Percentiles rank a stretch among this genome's conserved stretches.
Conservation (phyloP, 2,113 vertebrate genomes). For the Chionomys nivalis region DNA sequence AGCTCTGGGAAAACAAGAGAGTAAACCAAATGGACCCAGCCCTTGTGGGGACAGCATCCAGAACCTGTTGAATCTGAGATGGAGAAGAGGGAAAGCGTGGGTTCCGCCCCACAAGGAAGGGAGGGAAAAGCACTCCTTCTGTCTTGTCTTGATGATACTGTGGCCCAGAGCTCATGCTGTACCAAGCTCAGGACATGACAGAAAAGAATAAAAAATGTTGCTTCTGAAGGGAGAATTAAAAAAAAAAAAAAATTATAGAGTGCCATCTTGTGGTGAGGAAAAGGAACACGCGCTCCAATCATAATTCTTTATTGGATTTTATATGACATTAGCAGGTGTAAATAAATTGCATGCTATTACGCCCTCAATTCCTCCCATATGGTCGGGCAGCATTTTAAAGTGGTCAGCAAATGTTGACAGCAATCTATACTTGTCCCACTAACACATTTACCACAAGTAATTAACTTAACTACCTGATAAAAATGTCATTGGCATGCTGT, state of each 20-base stretch:
- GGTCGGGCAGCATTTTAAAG: constrained; percentile 64
- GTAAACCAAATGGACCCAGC: too few species aligned
- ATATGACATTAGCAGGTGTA: neutral
- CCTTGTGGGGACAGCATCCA: neutral
- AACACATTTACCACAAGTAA: constrained; percentile 78
- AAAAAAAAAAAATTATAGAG: constrained; percentile 72
- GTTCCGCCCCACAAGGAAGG: neutral
- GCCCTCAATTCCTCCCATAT: neutral
- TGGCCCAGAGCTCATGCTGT: too few species aligned
- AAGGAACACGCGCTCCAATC: neutral
- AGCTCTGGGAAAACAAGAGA: neutral
- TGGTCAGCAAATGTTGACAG: constrained; percentile 70
- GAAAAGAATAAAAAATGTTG: too few species aligned
- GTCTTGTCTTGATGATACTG: fast-evolving
- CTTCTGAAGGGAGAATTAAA: constrained; percentile 1
- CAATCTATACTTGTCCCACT: constrained; percentile 52
- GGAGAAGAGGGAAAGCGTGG: neutral
- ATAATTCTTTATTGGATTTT: neutral
- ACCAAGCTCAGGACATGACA: too few species aligned
- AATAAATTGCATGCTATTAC: neutral
- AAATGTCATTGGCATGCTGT: constrained; percentile 74
- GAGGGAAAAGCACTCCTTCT: neutral
- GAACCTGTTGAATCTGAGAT: neutral
- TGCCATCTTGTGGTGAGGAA: constrained; percentile 85
- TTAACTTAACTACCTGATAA: constrained; percentile 81